Evolutionary conservation across 2,797 vertebrate species (phyloP), one percentile per base, ranked within the genome.

Genomic region (Sparidentex hasta): DNA sequence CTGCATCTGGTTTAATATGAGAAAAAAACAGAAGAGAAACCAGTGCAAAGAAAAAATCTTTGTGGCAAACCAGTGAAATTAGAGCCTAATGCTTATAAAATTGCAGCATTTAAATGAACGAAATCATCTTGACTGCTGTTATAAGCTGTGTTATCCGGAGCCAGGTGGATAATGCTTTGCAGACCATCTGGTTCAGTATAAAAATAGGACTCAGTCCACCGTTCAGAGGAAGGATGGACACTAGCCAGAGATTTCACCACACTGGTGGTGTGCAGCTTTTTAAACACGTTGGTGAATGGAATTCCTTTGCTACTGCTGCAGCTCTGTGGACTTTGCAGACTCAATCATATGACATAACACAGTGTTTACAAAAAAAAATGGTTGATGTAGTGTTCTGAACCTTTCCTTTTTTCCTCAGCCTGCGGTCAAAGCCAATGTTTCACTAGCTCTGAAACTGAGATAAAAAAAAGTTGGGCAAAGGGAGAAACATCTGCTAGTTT

Each of bases 271-370:
- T 79, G 76, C 55, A 83, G 78, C 59, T 20, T 76, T 78, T 83
- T 59, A 11, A 71, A 25, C 17, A 11, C 61, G 16, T 12, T 41
- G 50, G 8, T 88, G 84, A 90, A 74, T 88, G 73, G 52, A 90
- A 91, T 91, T 87, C 67, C 61, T 90, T 66, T 82, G 47, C 63
- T 57, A 41, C 54, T 78, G 63, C 43, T 72, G 54, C n/a, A 69
- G 59, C 17, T 52, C 51, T 74, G 43, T 38, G 27, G n/a, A 56
- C 58, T 71, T 62, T 38, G 46, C 54, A 54, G 33, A 11, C 80
- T 73, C 63, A 71, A 43, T 41, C 55, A 3, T 3, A 76, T 83
- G 77, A 81, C 74, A 79, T 16, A 63, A 84, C 11, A 80, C 4
- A 74, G 4, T 75, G 50, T 58, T 75, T 70, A 8, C 2, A 69